Conservation (phyloP, 1,140 invertebrate species). For the Conus ventricosus region DNA sequence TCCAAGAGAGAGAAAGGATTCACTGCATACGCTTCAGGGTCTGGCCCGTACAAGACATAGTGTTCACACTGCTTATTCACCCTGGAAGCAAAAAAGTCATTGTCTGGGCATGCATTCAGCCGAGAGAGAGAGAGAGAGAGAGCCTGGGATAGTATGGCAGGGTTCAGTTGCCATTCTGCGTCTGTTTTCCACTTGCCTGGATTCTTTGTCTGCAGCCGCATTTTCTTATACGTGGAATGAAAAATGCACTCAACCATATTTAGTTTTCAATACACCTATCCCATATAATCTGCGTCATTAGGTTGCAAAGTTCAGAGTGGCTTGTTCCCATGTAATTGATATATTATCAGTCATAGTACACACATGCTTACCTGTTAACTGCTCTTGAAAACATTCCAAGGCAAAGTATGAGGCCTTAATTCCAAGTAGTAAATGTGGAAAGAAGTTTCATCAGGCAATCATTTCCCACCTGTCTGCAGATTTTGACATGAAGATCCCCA, state of each 20-base stretch:
- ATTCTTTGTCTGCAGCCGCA: slow-evolving; percentile 38
- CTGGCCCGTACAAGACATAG: slow-evolving; percentile 51
- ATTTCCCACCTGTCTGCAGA: neutral
- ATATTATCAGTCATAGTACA: slow-evolving; percentile 3
- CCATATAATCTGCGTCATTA: slow-evolving; percentile 48
- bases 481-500: neutral
- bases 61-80: slow-evolving; percentile 41
- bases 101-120: slow-evolving; percentile 28
- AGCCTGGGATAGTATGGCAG: slow-evolving; percentile 30
- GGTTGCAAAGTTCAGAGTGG: slow-evolving; percentile 29
- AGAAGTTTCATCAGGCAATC: neutral
- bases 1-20: slow-evolving; percentile 44
- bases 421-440: slow-evolving; percentile 23
- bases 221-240: slow-evolving; percentile 47
- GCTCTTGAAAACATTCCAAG: neutral
- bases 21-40: slow-evolving; percentile 41
- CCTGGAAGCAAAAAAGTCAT: slow-evolving; percentile 55
- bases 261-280: slow-evolving; percentile 42
- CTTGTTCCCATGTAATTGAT: slow-evolving; percentile 24
- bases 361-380: neutral
- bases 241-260: slow-evolving; percentile 40
- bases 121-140: slow-evolving; percentile 17
- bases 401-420: neutral
- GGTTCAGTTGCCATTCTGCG: slow-evolving; percentile 49
- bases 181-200: slow-evolving; percentile 30